Evolutionary conservation across 2,113 vertebrate genomes (phyloP).

Genomic region (Symphodus melops): DNA sequence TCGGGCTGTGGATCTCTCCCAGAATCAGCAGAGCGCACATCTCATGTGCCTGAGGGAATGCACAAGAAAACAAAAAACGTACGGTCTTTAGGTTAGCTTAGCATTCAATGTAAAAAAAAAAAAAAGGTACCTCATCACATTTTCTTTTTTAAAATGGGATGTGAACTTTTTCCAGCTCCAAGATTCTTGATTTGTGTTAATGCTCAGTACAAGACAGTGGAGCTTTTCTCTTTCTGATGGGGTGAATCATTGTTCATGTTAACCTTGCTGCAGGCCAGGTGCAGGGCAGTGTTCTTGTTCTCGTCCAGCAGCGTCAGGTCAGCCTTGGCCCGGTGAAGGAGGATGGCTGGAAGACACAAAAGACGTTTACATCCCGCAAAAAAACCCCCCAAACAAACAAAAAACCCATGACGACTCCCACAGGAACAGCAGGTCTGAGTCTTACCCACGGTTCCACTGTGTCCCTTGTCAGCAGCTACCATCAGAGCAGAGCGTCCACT

Average conservation of each 20-base stretch:
- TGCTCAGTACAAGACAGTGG: background rate
- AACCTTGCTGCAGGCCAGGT: constrained; percentile 98
- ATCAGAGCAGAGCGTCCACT: constrained; percentile 93
- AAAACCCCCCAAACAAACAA: no score
- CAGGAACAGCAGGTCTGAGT: background rate
- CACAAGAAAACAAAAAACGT: constrained; percentile 12
- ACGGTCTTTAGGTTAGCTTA: background rate
- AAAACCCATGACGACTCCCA: no score
- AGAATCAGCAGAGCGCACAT: constrained; percentile 99
- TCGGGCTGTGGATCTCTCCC: constrained; percentile 95
- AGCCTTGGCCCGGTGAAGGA: constrained; percentile 94
- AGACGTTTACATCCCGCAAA: constrained; percentile 11
- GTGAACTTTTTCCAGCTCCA: background rate
- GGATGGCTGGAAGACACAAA: constrained; percentile 85
- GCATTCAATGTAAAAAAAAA: background rate
- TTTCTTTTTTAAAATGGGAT: background rate
- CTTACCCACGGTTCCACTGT: constrained; percentile 92
- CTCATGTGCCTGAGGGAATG: constrained; percentile 90
- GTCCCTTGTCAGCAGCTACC: constrained; percentile 94
- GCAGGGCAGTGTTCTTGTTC: constrained; percentile 98
- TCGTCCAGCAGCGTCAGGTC: constrained; percentile 94
- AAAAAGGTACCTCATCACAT: background rate
- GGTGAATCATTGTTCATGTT: background rate
- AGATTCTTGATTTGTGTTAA: background rate
- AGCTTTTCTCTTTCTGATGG: background rate